phyloP scores from a whole-genome alignment of 2,113 vertebrate genomes.

The Anguilla rostrata region DNA sequence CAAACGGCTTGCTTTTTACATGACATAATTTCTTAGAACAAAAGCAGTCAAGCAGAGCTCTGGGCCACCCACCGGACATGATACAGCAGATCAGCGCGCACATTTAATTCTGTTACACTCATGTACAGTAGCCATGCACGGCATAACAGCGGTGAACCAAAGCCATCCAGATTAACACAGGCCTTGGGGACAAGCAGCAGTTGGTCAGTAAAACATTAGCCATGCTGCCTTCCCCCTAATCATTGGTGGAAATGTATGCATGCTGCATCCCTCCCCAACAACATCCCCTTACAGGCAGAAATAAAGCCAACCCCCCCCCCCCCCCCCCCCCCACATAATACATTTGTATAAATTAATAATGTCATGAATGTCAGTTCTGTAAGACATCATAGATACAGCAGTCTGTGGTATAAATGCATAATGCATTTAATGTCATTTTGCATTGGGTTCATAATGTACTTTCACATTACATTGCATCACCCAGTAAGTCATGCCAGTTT shows the following conservation, averaged over 20 bases:
- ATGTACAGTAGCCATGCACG: not conserved
- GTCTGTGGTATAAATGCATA: not conserved
- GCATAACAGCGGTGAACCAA: too few relatives aligned
- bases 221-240: too few relatives aligned
- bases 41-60: not conserved
- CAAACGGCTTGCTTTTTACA: not conserved
- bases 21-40: not conserved
- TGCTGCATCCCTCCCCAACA: too few relatives aligned
- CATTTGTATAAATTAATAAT: not conserved
- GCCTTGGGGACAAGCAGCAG: too few relatives aligned
- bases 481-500: not conserved
- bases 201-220: not conserved
- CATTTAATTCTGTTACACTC: not conserved
- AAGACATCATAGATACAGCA: not conserved
- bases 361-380: not conserved
- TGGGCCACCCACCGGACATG: not conserved
- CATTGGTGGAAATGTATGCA: too few relatives aligned
- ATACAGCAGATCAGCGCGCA: not conserved
- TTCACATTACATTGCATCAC: not conserved
- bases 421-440: not conserved
- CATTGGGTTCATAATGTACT: not conserved
- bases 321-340: not conserved
- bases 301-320: too few relatives aligned
- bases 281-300: too few relatives aligned
- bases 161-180: too few relatives aligned